Evolutionary conservation across 2,888 invertebrate species (phyloP).

Genomic region (Ptilodon capucinus): DNA sequence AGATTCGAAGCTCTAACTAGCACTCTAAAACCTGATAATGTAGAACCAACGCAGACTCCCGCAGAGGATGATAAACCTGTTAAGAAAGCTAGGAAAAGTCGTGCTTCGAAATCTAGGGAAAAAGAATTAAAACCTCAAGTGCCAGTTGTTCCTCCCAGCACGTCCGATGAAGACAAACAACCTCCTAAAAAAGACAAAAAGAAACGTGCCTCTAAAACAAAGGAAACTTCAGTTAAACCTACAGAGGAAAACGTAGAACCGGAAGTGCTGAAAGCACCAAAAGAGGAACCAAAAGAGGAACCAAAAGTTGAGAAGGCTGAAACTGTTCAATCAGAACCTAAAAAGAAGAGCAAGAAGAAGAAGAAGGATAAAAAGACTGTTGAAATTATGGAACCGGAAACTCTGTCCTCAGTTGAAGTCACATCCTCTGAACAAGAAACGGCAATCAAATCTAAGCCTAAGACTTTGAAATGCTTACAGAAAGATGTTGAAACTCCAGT

Average conservation of each 20-base stretch:
- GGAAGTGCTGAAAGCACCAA: constrained; percentile 9
- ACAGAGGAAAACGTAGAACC: constrained; percentile 23
- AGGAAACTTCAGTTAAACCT: constrained; percentile 38
- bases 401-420: constrained; percentile 29
- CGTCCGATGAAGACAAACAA: constrained; percentile 54
- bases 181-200: constrained; percentile 61
- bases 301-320: constrained; percentile 18
- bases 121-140: constrained; percentile 57
- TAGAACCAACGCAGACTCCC: constrained; percentile 34
- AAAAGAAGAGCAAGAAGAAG: constrained; percentile 64
- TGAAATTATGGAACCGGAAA: constrained; percentile 27
- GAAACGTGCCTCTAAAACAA: constrained; percentile 57
- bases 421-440: constrained; percentile 38
- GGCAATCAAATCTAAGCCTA: constrained; percentile 1
- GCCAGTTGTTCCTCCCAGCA: constrained; percentile 34
- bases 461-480: constrained; percentile 10
- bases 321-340: constrained; percentile 34
- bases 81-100: constrained; percentile 53
- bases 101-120: constrained; percentile 67
- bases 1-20: constrained; percentile 60
- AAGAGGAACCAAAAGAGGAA: constrained; percentile 21
- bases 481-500: constrained; percentile 43
- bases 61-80: constrained; percentile 43
- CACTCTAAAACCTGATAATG: constrained; percentile 47
- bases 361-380: constrained; percentile 54